Percentiles rank a stretch among this genome's conserved stretches.
These are phyloP conservation scores for Thinocorus orbignyianus DNA, from an alignment of 2,113 vertebrate genomes.

Conservation along the genomic window DNA sequence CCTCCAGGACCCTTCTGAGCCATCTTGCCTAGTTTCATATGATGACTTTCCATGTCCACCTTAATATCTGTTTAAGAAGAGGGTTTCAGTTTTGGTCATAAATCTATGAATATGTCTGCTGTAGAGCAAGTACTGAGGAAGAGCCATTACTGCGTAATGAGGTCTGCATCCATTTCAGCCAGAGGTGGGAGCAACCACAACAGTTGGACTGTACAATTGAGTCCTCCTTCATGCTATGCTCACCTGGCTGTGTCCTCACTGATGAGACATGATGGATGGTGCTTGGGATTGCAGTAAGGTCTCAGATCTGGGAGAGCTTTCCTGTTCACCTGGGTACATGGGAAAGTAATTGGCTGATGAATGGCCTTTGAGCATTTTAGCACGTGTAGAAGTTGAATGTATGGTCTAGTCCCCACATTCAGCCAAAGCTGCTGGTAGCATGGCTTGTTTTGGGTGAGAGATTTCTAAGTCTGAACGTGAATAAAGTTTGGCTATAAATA, in stretches of 20 bases:
- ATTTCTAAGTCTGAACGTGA: neutral
- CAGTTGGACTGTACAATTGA: neutral
- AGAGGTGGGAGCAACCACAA: neutral
- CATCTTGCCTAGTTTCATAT: neutral
- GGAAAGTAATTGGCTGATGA: neutral
- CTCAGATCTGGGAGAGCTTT: neutral
- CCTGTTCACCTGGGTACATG: neutral
- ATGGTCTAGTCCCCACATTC: neutral
- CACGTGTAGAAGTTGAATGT: neutral
- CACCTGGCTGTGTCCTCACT: neutral
- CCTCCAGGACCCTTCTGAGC: neutral
- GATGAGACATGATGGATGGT: neutral
- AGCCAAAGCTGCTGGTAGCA: neutral
- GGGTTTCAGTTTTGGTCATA: neutral
- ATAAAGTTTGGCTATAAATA: neutral
- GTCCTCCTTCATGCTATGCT: neutral
- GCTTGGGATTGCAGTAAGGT: neutral
- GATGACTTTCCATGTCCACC: neutral
- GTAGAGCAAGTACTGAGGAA: neutral
- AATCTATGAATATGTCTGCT: neutral
- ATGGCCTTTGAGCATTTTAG: neutral
- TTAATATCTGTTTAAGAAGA: neutral
- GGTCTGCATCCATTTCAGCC: neutral
- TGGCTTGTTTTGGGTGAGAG: neutral
- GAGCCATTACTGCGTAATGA: neutral